phyloP scores from a whole-genome alignment of 1,140 invertebrate species.

The Chionoecetes opilio region DNA sequence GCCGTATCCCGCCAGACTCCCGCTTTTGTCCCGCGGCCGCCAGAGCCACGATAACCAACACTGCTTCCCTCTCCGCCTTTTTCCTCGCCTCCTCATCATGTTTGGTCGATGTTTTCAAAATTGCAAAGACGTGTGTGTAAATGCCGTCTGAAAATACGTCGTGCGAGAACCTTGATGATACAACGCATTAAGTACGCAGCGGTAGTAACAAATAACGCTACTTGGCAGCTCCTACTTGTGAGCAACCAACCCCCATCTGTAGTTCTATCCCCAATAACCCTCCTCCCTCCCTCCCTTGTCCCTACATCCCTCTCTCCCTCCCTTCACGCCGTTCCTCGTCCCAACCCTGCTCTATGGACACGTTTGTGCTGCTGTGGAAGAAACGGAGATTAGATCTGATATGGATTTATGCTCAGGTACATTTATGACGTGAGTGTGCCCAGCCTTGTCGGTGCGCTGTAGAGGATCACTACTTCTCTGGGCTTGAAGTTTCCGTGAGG shows the following conservation, averaged over 20 bases:
- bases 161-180: background rate
- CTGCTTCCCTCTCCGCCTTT: background rate
- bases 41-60: conserved; percentile 70
- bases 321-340: conserved; percentile 39
- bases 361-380: conserved; percentile 77
- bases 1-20: conserved; percentile 75
- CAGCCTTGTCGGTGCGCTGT: background rate
- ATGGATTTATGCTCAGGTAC: conserved; percentile 71
- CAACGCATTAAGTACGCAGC: background rate
- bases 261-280: conserved; percentile 36
- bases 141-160: background rate
- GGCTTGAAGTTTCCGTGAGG: conserved; percentile 50
- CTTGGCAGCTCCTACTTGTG: conserved; percentile 37
- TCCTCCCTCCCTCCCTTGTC: background rate
- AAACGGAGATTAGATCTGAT: conserved; percentile 77
- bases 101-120: background rate
- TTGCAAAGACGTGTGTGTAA: background rate
- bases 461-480: conserved; percentile 47
- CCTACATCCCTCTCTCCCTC: background rate
- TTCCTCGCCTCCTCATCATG: background rate
- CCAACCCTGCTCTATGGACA: conserved; percentile 76
- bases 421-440: conserved; percentile 52
- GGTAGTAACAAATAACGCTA: background rate
- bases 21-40: conserved; percentile 65
- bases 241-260: conserved; percentile 43